Base-by-base conservation (phyloP, 2,888 invertebrate species). In the Eretmocerus hayati region DNA sequence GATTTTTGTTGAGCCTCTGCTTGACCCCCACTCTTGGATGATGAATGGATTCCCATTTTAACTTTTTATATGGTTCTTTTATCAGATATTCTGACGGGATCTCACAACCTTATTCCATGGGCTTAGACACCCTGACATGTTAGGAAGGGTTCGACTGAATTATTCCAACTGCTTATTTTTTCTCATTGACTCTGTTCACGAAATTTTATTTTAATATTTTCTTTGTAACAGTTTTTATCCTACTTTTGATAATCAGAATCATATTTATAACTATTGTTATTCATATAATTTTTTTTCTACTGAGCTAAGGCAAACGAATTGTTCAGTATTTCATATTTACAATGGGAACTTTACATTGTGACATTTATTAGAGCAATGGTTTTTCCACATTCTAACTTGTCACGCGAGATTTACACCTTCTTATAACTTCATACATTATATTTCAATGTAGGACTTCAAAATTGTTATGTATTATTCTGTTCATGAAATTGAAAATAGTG, bases 221-320 rank as follows among this genome's bases (percentile, higher is more conserved):
- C 46, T 33, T 52, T 50, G 42, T 46, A 51, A 51, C 50, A 50
- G 39, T 48, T 43, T 45, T 46, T 26, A 23, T 37, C 41, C 30
- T 41, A 43, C 51, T 46, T 54, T 44, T 51, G 49, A 42, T 54
- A n/a, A n/a, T n/a, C 48, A 53, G 44, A 40, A 50, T 54, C 40
- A 45, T 50, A 46, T 39, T 23, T 47, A 30, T 42, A 50, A 44
- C 50, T 39, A 23, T 44, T 52, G 44, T 43, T 43, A 44, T 35
- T 52, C 49, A 46, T 36, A 45, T 50, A 45, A 48, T 48, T 50
- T 53, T 39, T 50, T 50, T 33, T 48, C 50, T 45, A 50, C 45
- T 22, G 50, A 39, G 39, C 50, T 48, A 53, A 50, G 46, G 48
- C 48, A 53, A 53, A 50, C 46, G 36, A 50, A 53, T 50, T 30